phyloP scores from a whole-genome alignment of 92 coral and sea anemone genomes.

The Parazoanthus atlanticus region DNA sequence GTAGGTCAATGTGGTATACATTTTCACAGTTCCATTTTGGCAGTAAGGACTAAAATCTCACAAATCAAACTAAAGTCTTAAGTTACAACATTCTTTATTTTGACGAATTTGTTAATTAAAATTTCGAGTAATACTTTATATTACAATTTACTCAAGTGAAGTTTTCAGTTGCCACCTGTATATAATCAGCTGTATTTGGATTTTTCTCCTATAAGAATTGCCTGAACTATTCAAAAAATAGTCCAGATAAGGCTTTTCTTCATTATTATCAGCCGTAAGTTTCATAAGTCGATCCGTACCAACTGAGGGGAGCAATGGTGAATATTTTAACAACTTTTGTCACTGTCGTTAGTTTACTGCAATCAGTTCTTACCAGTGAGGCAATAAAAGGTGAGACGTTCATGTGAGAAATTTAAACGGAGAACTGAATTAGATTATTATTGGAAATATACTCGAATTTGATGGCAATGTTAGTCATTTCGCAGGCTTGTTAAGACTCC shows the following conservation, averaged over 20 bases:
- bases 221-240: background rate
- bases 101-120: no score
- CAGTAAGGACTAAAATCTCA: background rate
- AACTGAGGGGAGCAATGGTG: background rate
- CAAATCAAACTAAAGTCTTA: background rate
- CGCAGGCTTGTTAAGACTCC: no score
- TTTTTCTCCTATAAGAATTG: background rate
- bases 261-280: no score
- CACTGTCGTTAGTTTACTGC: background rate
- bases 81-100: background rate
- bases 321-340: background rate
- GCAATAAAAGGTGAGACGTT: background rate
- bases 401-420: background rate
- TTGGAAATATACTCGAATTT: background rate
- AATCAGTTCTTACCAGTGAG: background rate
- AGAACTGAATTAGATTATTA: no score
- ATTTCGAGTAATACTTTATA: background rate
- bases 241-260: no score
- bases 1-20: no score
- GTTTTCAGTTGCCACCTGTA: background rate
- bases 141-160: no score
- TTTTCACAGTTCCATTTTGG: background rate
- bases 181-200: background rate
- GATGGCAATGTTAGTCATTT: no score
- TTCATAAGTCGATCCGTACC: background rate